Conservation (phyloP, 2,888 invertebrate species). For the Pemphredon lugubris region DNA sequence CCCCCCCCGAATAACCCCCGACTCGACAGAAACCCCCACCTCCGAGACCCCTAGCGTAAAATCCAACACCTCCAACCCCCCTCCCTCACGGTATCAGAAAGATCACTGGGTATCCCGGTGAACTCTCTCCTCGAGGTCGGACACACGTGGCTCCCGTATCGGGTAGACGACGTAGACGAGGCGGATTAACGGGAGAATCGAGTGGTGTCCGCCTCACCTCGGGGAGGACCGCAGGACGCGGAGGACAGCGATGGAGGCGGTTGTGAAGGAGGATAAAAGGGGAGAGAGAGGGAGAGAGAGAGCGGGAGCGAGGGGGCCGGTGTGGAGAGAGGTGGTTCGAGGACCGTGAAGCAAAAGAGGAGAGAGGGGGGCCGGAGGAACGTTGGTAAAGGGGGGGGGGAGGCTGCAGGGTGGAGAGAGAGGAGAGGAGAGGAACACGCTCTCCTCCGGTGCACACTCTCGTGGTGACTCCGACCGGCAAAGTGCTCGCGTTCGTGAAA, state of each 20-base stretch:
- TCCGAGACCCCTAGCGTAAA: no score
- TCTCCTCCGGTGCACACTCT: conserved; percentile 69
- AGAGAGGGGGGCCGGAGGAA: conserved; percentile 26
- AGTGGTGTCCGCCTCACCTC: conserved; percentile 49
- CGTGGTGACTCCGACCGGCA: conserved; percentile 72
- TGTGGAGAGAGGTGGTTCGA: conserved; percentile 10
- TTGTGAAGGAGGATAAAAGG: conserved; percentile 16
- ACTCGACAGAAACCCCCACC: no score
- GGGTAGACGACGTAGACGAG: not conserved
- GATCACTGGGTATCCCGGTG: conserved; percentile 32
- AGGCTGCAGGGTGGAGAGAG: no score
- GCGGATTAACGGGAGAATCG: conserved; percentile 64
- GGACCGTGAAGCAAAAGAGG: conserved; percentile 25
- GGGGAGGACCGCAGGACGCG: conserved; percentile 58
- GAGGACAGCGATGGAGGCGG: conserved; percentile 11
- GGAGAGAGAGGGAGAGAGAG: conserved; percentile 16
- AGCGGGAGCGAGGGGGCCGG: conserved; percentile 8
- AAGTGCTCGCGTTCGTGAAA: conserved; percentile 79
- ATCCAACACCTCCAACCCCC: no score
- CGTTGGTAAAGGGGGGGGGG: conserved; percentile 34
- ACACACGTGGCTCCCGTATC: conserved; percentile 39
- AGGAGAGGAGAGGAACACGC: conserved; percentile 59
- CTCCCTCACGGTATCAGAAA: no score
- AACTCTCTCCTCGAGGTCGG: conserved; percentile 32
- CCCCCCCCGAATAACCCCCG: no score